phyloP scores from a whole-genome alignment of 2,113 vertebrate genomes.

The Rhinolophus sinicus region DNA sequence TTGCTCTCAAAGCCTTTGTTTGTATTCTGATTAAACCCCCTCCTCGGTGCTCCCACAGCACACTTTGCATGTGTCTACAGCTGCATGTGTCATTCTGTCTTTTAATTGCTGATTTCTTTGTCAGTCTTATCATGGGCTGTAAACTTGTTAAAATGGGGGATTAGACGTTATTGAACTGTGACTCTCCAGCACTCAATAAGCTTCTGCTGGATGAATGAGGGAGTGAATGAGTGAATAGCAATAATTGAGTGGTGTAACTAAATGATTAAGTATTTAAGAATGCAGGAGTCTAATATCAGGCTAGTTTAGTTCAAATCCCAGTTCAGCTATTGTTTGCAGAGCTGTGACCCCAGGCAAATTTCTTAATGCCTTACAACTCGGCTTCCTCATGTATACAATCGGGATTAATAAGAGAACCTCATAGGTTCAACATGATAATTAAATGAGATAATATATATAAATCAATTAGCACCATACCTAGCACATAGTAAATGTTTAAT shows the following conservation, averaged over 20 bases:
- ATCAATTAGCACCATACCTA: neutral
- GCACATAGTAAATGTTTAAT: neutral
- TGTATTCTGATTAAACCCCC: neutral
- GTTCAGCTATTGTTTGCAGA: slow-evolving; percentile 6
- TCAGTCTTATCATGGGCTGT: neutral
- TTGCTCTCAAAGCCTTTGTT: neutral
- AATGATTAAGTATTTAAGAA: neutral
- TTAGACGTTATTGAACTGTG: neutral
- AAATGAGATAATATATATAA: neutral
- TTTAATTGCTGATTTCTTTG: neutral
- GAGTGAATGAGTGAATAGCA: neutral
- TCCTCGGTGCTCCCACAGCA: neutral
- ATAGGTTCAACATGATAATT: neutral
- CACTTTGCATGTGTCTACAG: too few species aligned
- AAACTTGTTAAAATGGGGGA: neutral
- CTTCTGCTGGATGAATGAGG: neutral
- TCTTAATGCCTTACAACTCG: neutral
- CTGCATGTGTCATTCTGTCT: neutral
- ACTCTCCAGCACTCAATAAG: neutral
- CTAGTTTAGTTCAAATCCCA: neutral
- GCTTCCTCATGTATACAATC: neutral
- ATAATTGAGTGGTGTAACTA: neutral
- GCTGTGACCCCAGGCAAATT: neutral
- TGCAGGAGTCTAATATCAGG: neutral
- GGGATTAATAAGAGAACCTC: neutral